phyloP scores from a whole-genome alignment of 2,888 invertebrate species.

The Portevinia maculata region DNA sequence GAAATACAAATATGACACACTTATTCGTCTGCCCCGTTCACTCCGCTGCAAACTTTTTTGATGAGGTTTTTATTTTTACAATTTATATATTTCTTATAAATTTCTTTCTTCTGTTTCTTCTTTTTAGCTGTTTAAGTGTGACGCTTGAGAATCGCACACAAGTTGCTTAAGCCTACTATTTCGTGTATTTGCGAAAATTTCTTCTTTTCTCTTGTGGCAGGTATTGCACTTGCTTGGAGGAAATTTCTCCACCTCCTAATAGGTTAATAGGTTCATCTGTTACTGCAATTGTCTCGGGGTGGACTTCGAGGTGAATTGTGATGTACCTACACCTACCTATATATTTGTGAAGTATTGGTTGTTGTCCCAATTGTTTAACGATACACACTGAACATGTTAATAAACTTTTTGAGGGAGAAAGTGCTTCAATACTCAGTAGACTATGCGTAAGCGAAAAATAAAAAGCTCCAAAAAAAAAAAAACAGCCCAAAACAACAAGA shows the following conservation, averaged over 20 bases:
- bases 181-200: constrained; percentile 15
- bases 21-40: constrained; percentile 18
- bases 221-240: constrained; percentile 3
- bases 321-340: constrained; percentile 12
- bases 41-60: background rate
- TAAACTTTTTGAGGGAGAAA: constrained; percentile 61
- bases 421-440: background rate
- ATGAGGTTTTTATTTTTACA: constrained; percentile 3
- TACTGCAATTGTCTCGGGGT: background rate
- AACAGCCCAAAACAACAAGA: background rate
- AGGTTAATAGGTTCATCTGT: too few species aligned
- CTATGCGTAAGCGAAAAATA: too few species aligned
- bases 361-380: constrained; percentile 32
- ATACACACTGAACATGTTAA: constrained; percentile 21
- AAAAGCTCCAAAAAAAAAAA: too few species aligned
- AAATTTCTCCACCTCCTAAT: constrained; percentile 5
- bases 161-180: background rate
- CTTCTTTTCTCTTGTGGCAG: background rate
- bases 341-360: constrained; percentile 14
- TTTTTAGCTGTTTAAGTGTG: background rate
- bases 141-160: background rate
- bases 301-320: background rate
- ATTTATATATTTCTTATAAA: constrained; percentile 19
- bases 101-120: background rate
- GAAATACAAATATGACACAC: constrained; percentile 62